phyloP scores from a whole-genome alignment of 2,113 vertebrate species.

The Pelecanoides urinatrix region DNA sequence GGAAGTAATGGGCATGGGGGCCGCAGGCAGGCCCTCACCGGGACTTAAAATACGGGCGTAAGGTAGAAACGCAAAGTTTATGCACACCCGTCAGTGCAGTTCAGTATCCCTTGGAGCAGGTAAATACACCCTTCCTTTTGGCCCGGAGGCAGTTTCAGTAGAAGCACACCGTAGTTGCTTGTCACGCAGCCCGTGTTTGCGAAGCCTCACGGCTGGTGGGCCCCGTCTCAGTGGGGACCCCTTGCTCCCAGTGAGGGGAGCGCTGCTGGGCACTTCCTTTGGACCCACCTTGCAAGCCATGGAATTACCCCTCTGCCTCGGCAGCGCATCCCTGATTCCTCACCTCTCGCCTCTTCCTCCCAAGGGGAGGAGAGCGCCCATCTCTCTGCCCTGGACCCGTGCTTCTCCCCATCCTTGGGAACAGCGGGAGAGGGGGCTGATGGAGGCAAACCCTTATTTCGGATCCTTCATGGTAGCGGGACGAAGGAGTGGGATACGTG shows the following conservation, averaged over 20 bases:
- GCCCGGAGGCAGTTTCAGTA: not conserved
- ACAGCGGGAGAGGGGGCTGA: not conserved
- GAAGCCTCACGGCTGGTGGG: not conserved
- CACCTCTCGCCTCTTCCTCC: not conserved
- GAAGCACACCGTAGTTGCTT: rapidly evolving
- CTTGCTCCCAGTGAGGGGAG: not conserved
- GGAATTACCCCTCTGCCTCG: rapidly evolving
- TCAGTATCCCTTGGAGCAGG: not conserved
- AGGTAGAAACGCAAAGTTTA: not conserved
- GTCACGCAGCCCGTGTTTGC: not conserved
- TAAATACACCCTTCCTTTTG: not conserved
- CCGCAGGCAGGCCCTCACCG: rapidly evolving
- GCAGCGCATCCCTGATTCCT: not conserved
- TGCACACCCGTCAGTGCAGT: rapidly evolving
- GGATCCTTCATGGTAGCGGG: not conserved
- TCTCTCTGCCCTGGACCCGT: not conserved
- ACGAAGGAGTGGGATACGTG: rapidly evolving
- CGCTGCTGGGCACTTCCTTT: not conserved
- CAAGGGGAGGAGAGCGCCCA: rapidly evolving
- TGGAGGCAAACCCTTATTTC: not conserved
- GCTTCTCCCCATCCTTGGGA: not conserved
- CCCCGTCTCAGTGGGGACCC: not conserved
- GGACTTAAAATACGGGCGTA: rapidly evolving
- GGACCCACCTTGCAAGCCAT: not conserved
- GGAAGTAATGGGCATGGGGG: rapidly evolving